phyloP scores from a whole-genome alignment of 2,888 invertebrate species.

The Heteropelma amictum region DNA sequence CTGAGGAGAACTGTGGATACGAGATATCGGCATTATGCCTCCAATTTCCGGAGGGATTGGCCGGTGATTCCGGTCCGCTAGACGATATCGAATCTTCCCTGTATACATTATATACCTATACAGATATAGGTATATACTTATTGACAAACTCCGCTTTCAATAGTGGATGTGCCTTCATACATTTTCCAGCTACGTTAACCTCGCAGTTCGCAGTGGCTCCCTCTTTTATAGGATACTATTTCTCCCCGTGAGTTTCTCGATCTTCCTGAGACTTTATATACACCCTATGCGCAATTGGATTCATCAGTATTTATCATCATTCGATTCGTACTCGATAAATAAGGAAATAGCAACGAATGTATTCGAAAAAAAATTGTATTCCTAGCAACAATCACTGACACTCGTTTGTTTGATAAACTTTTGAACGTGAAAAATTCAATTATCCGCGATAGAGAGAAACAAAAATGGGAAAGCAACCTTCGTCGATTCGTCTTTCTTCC shows the following conservation, averaged over 20 bases:
- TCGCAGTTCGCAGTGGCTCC: not conserved
- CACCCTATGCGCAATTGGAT: not conserved
- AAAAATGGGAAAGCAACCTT: no score
- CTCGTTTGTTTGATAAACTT: no score
- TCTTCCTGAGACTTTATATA: not conserved
- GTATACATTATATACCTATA: not conserved
- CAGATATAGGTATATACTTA: not conserved
- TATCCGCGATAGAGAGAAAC: no score
- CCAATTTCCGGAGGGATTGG: slow-evolving; percentile 55
- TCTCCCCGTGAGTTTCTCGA: not conserved
- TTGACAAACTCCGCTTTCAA: not conserved
- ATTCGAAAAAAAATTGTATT: no score
- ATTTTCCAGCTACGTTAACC: not conserved
- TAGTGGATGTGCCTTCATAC: slow-evolving; percentile 12
- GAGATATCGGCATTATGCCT: slow-evolving; percentile 57
- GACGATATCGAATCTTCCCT: slow-evolving; percentile 37
- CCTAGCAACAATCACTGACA: no score
- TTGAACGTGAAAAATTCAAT: no score
- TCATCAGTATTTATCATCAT: not conserved
- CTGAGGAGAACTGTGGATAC: slow-evolving; percentile 33
- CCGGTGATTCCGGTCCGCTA: slow-evolving; percentile 43
- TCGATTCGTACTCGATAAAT: no score
- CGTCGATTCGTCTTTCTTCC: no score
- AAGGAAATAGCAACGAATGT: no score
- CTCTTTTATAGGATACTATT: not conserved